Evolutionary conservation across 2,797 vertebrate species (phyloP).

Genomic region (Enteromius anoplus): DNA sequence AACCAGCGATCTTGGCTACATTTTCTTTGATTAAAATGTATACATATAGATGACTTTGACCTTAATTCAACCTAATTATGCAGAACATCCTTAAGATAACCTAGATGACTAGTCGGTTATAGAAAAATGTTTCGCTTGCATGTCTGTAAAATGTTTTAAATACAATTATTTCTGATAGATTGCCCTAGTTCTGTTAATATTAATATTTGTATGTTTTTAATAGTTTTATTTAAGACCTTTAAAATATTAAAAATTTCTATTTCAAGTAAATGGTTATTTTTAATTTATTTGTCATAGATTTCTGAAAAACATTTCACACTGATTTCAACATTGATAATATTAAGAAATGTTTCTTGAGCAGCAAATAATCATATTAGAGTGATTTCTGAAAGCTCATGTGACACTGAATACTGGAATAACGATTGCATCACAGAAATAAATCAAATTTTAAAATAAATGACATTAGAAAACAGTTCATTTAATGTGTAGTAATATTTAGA

Average conservation of each 20-base stretch:
- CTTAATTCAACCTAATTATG: neutral
- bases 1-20: no score
- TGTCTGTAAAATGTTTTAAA: neutral
- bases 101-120: neutral
- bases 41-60: neutral
- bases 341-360: no score
- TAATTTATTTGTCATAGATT: neutral
- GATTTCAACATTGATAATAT: neutral
- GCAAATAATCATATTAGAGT: neutral
- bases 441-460: neutral
- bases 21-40: neutral
- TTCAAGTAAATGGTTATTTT: neutral
- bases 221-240: no score
- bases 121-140: neutral
- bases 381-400: neutral
- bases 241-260: neutral
- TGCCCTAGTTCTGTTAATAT: neutral
- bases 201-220: no score
- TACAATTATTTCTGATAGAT: neutral
- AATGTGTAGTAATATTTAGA: neutral
- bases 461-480: no score
- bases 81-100: neutral
- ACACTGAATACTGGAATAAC: neutral
- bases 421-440: neutral
- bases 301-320: neutral